phyloP scores from a whole-genome alignment of 2,113 vertebrate genomes.

The Uropsilus gracilis region DNA sequence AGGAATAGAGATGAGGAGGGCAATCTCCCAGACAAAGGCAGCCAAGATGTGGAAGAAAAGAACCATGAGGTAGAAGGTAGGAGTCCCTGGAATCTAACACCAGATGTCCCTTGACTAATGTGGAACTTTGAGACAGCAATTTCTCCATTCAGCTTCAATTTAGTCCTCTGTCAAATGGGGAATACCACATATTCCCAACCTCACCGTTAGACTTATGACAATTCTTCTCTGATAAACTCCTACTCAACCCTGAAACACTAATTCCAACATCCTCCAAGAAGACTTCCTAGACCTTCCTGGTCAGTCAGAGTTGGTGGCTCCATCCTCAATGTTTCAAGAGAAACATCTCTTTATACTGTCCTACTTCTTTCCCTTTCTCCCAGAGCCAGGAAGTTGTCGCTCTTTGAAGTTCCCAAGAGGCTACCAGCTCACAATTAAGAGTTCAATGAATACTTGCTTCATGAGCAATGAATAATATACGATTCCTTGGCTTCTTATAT shows the following conservation, averaged over 20 bases:
- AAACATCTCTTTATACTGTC: background rate
- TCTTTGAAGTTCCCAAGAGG: background rate
- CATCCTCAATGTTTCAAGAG: background rate
- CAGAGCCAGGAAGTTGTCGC: background rate
- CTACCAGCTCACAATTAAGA: background rate
- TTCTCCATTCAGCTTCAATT: background rate
- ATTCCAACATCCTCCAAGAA: slow-evolving; percentile 4
- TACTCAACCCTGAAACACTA: background rate
- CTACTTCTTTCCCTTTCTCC: background rate
- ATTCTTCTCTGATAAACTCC: background rate
- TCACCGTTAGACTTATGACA: background rate
- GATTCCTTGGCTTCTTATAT: background rate
- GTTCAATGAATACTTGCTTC: background rate
- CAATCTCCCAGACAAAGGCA: background rate
- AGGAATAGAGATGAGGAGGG: background rate
- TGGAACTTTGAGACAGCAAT: background rate
- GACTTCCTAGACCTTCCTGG: background rate
- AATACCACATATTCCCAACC: background rate
- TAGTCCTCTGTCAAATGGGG: background rate
- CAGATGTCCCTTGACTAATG: background rate
- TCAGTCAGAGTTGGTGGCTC: background rate
- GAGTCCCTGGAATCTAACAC: background rate
- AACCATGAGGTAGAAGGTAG: background rate
- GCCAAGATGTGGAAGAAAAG: background rate
- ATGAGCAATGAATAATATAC: background rate